Evolutionary conservation across 2,113 vertebrate species (phyloP), one percentile per base, ranked within the genome.

Genomic region (Phalacrocorax pelagicus): DNA sequence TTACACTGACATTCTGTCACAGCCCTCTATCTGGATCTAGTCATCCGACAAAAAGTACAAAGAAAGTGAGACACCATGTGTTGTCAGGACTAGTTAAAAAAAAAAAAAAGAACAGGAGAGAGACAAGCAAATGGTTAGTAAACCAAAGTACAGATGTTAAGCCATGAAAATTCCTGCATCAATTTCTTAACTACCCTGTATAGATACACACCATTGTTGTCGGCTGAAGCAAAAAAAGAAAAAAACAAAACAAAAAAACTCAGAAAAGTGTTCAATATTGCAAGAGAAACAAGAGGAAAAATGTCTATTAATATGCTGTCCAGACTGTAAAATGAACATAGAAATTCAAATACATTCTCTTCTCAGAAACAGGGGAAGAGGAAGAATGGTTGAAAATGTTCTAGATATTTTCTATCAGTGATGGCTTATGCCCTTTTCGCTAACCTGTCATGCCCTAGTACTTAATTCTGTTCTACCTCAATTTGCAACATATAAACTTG

Each of bases 401-500:
- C 52, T 52, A 40, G 52, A 23, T 75, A 57, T 38, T 86, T 81
- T 87, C 36, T 87, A 52, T 36, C 65, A 69, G 16, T 87, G 44
- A 40, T 57, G 77, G 8, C 44, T 52, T 80, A 40, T 75, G 57
- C 73, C 19, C 47, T 77, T 94, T 94, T 57, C 69, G 6, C 44
- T 81, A 94, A 86, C 74, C 51, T 85, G 34, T 47, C 30, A 91
- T 85, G 34, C 44, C 47, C 57, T 49, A 75, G 29, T 63, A 69
- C 40, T 94, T 93, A 70, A 86, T 88, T 73, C 74, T 77, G 26
- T 78, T 92, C 63, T 92, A 63, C 63, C 5, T 47, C 67, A 61
- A 83, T 94, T 95, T 95, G n/a, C 73, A 91, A 90, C 16, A 20
- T 30, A 91, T 44, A 87, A 91, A 82, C 61, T 94, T 80, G n/a